Base-by-base conservation (phyloP, 2,797 vertebrate genomes). In the Gephyroberyx darwinii region DNA sequence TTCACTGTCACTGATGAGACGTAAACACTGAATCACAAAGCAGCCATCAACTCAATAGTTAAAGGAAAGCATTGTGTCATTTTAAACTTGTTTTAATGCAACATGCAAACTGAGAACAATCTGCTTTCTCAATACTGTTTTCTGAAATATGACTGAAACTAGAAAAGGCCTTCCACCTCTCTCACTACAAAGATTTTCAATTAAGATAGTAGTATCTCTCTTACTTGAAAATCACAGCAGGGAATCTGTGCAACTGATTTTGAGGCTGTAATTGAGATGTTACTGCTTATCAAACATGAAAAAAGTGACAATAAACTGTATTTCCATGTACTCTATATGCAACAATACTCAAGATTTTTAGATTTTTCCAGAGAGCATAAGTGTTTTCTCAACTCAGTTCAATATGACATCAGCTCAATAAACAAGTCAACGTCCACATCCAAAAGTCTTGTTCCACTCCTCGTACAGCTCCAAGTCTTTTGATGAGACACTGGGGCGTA, bases 381-480 rank as follows among this genome's bases (percentile, higher is more conserved):
- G 2, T 26, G 26, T 26, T 26, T 26, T 37, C 9, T 9, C 26
- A 6, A 37, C 35, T 7, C 6, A 37, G 35, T 37, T 37, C 35
- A 12, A 17, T 31, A 26, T 26, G 2, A 26, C 26, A 26, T 26
- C 26, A 26, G 26, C 2, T 26, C 26, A 26, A 26, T 26, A 26
- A 26, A 26, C 26, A 30, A 19, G 43, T 14, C 80, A 99, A 78
- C 94, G 94, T 12, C 98, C 96, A 35, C 97, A 97, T 58, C 98
- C 98, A 62, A 98, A 99, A 0, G 95, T 97, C 85, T 93, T 92
- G 83, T 99, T 98, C 98, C 98, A 99, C 17, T 94, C 91, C 58
- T 98, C 96, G 45, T 97, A 99, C 14, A 98, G 89, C 83, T 98
- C 95, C 50, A 99, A 73, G 79, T 99, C 98, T 86, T 91, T 95